Evolutionary conservation across 2,797 vertebrate species (phyloP).

Genomic region (Dermochelys coriacea): DNA sequence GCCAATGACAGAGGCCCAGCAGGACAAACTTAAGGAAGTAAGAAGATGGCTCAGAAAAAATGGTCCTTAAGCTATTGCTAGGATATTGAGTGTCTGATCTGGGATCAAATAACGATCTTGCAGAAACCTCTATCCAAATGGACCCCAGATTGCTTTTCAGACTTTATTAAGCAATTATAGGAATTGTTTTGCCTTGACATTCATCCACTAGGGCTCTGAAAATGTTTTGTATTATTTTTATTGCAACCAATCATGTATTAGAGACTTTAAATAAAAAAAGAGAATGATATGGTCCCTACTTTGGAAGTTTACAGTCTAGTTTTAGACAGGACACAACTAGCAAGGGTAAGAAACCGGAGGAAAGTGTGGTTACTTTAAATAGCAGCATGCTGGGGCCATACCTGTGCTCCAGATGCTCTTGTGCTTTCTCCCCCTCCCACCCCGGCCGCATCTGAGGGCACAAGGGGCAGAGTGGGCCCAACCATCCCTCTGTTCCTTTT

Average conservation of each 20-base stretch:
- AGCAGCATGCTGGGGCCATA: rapidly evolving
- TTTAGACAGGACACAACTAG: background rate
- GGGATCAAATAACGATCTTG: background rate
- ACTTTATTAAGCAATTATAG: background rate
- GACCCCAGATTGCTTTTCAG: slow-evolving; percentile 1
- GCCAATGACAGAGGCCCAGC: background rate
- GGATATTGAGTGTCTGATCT: background rate
- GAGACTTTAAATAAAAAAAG: background rate
- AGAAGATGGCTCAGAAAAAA: rapidly evolving
- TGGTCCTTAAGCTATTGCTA: rapidly evolving
- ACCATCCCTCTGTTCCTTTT: rapidly evolving
- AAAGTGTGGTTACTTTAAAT: background rate
- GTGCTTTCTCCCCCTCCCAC: too few species aligned
- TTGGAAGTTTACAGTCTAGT: background rate
- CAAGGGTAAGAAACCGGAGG: background rate
- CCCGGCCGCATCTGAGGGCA: too few species aligned
- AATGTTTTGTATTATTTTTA: background rate
- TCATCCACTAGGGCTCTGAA: background rate
- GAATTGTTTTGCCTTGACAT: background rate
- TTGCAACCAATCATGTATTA: background rate
- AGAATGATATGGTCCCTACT: background rate
- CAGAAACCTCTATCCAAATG: background rate
- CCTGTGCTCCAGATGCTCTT: background rate
- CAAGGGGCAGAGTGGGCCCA: too few species aligned
- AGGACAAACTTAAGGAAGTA: background rate